phyloP scores from a whole-genome alignment of 2,888 invertebrate species.

The Poecilobothrus nobilitatus region DNA sequence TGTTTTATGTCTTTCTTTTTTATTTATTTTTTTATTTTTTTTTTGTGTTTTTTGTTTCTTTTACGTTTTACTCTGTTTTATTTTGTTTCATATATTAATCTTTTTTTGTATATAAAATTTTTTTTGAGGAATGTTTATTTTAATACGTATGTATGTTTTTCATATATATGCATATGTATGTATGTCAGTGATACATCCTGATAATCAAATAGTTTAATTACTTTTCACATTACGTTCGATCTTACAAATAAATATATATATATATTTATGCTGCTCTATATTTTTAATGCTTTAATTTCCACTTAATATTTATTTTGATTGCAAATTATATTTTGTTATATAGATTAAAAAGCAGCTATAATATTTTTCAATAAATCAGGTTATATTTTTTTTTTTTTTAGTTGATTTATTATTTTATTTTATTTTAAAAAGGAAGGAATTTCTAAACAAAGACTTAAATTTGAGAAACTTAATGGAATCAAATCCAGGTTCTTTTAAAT shows the following conservation, averaged over 20 bases:
- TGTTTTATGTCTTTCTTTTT: constrained; percentile 26
- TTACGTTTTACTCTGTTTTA: constrained; percentile 17
- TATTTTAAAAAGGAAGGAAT: neutral
- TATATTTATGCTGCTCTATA: constrained; percentile 3
- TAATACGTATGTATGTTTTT: constrained; percentile 5
- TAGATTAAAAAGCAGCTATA: neutral
- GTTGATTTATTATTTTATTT: neutral
- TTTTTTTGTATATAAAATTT: constrained; percentile 5
- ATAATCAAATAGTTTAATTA: neutral
- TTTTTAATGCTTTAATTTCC: neutral
- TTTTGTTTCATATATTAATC: constrained; percentile 16
- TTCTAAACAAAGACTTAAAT: neutral
- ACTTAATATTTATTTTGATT: neutral
- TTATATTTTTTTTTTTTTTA: neutral
- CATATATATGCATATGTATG: constrained; percentile 6
- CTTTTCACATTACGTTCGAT: neutral
- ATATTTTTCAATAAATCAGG: too few species aligned
- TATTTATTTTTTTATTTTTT: constrained; percentile 16
- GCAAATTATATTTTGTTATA: neutral
- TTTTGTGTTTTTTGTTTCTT: constrained; percentile 15
- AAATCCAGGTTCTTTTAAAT: too few species aligned
- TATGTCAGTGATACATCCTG: neutral
- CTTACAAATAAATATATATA: neutral
- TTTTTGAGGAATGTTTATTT: constrained; percentile 14
- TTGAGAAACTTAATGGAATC: too few species aligned